phyloP scores from a whole-genome alignment of 1,140 invertebrate species.

The Leptinotarsa defecta region DNA sequence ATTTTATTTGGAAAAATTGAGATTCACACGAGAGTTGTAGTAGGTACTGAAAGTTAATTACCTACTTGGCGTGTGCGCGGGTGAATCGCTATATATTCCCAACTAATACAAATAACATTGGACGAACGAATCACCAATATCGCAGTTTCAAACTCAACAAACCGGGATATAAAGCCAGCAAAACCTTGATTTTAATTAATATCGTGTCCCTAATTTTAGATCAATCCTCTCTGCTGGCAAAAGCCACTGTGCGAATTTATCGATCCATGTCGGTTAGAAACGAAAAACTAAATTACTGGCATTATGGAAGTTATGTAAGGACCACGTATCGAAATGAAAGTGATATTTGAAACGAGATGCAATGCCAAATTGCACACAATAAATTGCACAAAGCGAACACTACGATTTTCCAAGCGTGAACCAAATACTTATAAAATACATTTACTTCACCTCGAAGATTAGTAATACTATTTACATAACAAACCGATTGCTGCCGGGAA shows the following conservation, averaged over 20 bases:
- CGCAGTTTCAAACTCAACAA: no score
- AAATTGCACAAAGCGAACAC: not conserved
- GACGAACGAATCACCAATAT: no score
- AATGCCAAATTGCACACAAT: constrained; percentile 3
- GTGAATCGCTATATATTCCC: no score
- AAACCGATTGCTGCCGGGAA: constrained; percentile 38
- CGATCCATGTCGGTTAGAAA: not conserved
- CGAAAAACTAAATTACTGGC: not conserved
- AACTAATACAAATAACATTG: no score
- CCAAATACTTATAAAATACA: not conserved
- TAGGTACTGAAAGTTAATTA: no score
- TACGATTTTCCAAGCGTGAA: not conserved
- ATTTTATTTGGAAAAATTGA: no score
- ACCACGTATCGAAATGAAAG: constrained; percentile 4
- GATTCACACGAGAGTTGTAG: no score
- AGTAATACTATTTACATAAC: constrained; percentile 49
- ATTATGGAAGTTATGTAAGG: not conserved
- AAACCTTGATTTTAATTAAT: no score
- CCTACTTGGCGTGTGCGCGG: no score
- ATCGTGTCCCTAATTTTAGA: no score
- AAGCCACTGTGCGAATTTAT: not conserved
- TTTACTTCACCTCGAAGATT: constrained; percentile 13
- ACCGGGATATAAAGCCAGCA: no score
- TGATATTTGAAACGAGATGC: not conserved
- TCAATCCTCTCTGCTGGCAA: no score